A percentile compares a stretch with the other conserved stretches of the same genome.
These are phyloP conservation scores for Sapayoa aenigma DNA, from an alignment of 2,113 vertebrate species.

Conservation along the genomic window DNA sequence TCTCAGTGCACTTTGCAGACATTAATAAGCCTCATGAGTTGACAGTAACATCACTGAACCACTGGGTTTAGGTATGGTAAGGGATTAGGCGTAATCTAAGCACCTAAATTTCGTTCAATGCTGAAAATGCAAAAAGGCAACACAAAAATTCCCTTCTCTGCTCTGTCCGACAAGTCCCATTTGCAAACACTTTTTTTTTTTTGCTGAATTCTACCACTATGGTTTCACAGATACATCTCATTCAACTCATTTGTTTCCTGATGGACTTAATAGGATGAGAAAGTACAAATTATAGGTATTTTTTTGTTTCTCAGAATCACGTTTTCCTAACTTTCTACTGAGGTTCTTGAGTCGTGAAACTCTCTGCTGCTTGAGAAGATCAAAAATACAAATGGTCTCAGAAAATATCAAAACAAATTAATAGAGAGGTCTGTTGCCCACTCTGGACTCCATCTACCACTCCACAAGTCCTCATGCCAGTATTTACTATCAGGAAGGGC, in stretches of 20 bases:
- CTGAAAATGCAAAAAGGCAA: not conserved
- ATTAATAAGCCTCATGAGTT: not conserved
- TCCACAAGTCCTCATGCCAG: not conserved
- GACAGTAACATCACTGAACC: not conserved
- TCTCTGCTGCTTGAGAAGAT: not conserved
- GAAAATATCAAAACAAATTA: not conserved
- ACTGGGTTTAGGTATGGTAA: not conserved
- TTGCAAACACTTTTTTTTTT: not conserved
- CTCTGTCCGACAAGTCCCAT: not conserved
- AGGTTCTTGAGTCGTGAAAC: not conserved
- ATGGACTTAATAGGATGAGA: not conserved
- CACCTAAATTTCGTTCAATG: not conserved
- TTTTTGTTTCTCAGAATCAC: not conserved
- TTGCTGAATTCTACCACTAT: rapidly evolving
- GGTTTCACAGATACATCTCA: not conserved
- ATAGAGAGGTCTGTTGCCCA: not conserved
- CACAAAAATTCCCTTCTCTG: not conserved
- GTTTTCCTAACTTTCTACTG: not conserved
- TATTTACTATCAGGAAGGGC: not conserved
- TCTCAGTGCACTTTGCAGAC: not conserved
- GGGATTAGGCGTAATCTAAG: not conserved
- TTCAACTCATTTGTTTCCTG: not conserved
- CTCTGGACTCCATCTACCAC: not conserved
- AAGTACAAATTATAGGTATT: not conserved
- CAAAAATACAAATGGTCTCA: not conserved